A percentile compares a stretch with the other conserved stretches of the same genome.
Evolutionary conservation across 1,140 invertebrate genomes (phyloP).

Genomic region (Rhynchophorus ferrugineus): DNA sequence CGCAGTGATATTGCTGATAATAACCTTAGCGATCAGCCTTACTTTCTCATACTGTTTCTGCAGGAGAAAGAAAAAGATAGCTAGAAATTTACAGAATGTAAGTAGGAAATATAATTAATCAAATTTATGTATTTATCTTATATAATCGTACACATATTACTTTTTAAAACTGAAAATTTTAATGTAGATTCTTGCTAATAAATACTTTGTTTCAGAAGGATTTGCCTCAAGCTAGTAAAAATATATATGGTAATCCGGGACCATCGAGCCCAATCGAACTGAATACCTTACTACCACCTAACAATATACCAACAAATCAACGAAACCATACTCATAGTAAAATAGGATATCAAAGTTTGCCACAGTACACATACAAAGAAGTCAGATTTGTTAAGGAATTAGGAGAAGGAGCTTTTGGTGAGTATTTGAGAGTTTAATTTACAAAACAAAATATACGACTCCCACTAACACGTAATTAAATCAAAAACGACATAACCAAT

Average conservation of each 20-base stretch:
- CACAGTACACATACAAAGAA: constrained; percentile 66
- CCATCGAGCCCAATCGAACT: constrained; percentile 63
- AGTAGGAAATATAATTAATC: constrained; percentile 20
- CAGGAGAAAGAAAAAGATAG: constrained; percentile 47
- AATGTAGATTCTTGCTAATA: not conserved
- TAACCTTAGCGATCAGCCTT: constrained; percentile 39
- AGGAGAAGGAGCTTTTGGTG: constrained; percentile 93
- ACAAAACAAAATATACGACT: constrained; percentile 13
- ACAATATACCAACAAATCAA: constrained; percentile 35
- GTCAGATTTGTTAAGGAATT: constrained; percentile 89
- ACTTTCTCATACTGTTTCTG: constrained; percentile 46
- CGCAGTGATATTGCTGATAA: constrained; percentile 42
- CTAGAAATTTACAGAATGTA: constrained; percentile 55
- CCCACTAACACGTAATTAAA: too few relatives aligned
- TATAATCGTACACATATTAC: not conserved
- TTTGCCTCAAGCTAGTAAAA: constrained; percentile 63
- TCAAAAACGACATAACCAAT: too few relatives aligned
- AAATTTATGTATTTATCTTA: not conserved
- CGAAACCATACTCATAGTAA: constrained; percentile 32
- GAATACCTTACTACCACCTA: constrained; percentile 61
- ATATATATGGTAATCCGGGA: constrained; percentile 63
- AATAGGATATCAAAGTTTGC: constrained; percentile 49
- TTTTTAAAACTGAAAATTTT: not conserved
- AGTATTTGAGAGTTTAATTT: constrained; percentile 22
- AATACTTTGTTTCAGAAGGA: constrained; percentile 45